Percentiles rank a stretch among this genome's conserved stretches.
Evolutionary conservation across 2,888 invertebrate genomes (phyloP).

Genomic region (Emesis castigata): DNA sequence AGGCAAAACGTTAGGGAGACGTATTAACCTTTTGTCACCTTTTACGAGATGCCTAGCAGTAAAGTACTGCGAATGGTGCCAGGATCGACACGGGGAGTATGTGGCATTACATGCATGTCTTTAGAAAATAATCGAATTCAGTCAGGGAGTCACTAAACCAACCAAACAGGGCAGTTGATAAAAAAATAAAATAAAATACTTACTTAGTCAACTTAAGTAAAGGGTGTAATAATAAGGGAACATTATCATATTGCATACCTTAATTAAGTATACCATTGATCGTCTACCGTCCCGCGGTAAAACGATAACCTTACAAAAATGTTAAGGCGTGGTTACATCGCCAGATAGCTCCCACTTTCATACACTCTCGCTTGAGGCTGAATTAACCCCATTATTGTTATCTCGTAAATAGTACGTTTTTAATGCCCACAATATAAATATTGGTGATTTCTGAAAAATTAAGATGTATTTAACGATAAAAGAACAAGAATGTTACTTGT

Average conservation of each 20-base stretch:
- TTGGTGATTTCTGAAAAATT: not conserved
- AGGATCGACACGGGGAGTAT: too few relatives aligned
- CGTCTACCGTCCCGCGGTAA: not conserved
- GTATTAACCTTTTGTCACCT: too few relatives aligned
- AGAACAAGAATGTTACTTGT: not conserved
- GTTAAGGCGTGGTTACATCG: constrained; percentile 81
- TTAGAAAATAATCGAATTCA: too few relatives aligned
- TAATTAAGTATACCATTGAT: constrained; percentile 31
- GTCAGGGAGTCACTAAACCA: too few relatives aligned
- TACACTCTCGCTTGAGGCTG: constrained; percentile 75
- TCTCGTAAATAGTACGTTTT: constrained; percentile 19
- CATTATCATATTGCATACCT: not conserved
- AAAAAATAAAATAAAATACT: too few relatives aligned
- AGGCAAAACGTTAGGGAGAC: too few relatives aligned
- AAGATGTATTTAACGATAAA: not conserved
- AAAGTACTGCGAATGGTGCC: too few relatives aligned
- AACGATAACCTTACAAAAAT: constrained; percentile 69
- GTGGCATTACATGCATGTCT: too few relatives aligned
- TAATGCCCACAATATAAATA: not conserved
- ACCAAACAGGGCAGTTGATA: too few relatives aligned
- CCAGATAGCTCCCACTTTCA: constrained; percentile 76
- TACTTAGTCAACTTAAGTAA: not conserved
- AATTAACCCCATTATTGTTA: constrained; percentile 79
- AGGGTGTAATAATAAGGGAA: not conserved
- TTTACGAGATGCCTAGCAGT: too few relatives aligned